Conservation (phyloP, 2,888 invertebrate genomes). For the Metacarcinus magister region DNA sequence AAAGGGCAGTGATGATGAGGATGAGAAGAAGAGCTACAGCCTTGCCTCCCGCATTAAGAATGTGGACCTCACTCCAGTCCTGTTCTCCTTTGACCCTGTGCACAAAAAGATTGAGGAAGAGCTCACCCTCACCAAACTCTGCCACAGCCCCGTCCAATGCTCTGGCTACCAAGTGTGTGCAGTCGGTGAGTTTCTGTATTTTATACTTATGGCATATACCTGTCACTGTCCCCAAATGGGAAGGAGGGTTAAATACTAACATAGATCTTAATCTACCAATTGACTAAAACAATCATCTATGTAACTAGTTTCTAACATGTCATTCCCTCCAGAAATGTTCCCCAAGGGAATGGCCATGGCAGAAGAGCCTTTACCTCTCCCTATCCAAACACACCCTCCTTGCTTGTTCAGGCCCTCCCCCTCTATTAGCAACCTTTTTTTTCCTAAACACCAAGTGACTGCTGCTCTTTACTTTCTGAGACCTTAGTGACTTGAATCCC, state of each 20-base stretch:
- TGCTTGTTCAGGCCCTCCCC: too few relatives aligned
- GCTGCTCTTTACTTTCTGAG: too few relatives aligned
- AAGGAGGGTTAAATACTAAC: neutral
- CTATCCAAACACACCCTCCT: too few relatives aligned
- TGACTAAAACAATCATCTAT: neutral
- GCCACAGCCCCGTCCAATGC: constrained; percentile 63
- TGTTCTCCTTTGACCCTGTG: constrained; percentile 66
- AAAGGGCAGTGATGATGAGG: constrained; percentile 76
- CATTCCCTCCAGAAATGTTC: neutral
- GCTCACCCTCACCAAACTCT: constrained; percentile 68
- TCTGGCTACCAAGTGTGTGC: constrained; percentile 77
- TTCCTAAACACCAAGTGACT: too few relatives aligned
- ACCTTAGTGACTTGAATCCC: neutral
- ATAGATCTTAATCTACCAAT: neutral
- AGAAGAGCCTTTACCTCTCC: too few relatives aligned
- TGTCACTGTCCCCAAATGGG: neutral
- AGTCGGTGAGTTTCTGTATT: constrained; percentile 65
- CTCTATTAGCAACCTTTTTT: too few relatives aligned
- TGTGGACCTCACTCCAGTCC: constrained; percentile 65
- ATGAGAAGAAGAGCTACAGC: constrained; percentile 29
- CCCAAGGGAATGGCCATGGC: too few relatives aligned
- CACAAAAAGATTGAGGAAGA: constrained; percentile 67
- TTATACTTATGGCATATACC: neutral
- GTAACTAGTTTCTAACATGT: neutral
- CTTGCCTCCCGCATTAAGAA: constrained; percentile 27